Evolutionary conservation across 2,113 vertebrate genomes (phyloP).

Genomic region (Oophaga pumilio): DNA sequence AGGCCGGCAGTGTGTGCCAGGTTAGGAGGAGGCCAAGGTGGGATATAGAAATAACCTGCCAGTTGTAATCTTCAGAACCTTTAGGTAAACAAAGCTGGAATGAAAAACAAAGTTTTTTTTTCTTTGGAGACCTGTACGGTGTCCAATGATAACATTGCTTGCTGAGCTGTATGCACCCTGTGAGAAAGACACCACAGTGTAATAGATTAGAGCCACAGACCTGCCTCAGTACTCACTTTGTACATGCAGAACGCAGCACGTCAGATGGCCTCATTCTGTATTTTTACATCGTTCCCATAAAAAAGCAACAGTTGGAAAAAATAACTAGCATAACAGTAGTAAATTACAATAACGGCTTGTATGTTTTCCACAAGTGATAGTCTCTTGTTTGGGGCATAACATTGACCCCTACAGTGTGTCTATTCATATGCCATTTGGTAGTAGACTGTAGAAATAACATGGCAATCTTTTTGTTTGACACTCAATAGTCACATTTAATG

Average conservation of each 20-base stretch:
- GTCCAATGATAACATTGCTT: slow-evolving; percentile 76
- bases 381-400: slow-evolving; percentile 55
- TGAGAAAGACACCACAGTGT: slow-evolving; percentile 74
- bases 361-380: slow-evolving; percentile 52
- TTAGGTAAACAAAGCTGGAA: slow-evolving; percentile 74
- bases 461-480: background rate
- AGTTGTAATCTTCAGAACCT: slow-evolving; percentile 70
- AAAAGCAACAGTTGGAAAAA: slow-evolving; percentile 49
- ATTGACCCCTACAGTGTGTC: slow-evolving; percentile 6
- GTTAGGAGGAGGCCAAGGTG: slow-evolving; percentile 50
- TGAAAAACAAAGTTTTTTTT: slow-evolving; percentile 71
- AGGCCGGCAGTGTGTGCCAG: slow-evolving; percentile 42
- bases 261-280: slow-evolving; percentile 60
- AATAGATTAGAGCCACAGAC: slow-evolving; percentile 51
- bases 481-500: background rate
- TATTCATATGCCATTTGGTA: slow-evolving; percentile 21
- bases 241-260: slow-evolving; percentile 48
- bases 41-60: slow-evolving; percentile 70
- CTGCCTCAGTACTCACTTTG: slow-evolving; percentile 69
- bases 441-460: background rate
- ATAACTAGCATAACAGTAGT: slow-evolving; percentile 60
- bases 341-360: slow-evolving; percentile 56
- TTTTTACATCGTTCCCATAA: slow-evolving; percentile 64
- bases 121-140: slow-evolving; percentile 69
- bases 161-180: slow-evolving; percentile 62